Percentiles rank a stretch among this genome's conserved stretches.
Conservation (phyloP, 2,113 vertebrate genomes). For the Junco hyemalis region DNA sequence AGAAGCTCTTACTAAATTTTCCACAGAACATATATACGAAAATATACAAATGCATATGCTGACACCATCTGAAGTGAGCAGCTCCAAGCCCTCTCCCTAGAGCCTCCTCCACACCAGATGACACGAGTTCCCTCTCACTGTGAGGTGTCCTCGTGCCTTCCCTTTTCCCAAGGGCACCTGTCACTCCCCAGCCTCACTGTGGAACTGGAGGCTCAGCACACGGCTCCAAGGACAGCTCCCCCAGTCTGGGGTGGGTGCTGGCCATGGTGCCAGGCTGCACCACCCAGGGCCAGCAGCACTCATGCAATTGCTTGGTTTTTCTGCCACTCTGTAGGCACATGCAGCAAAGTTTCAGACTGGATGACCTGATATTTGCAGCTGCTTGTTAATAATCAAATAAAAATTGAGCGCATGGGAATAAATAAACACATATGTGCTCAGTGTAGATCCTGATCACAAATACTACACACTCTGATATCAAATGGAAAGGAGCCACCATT, state of each 20-base stretch:
- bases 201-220: accelerated
- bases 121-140: background rate
- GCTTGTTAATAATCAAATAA: background rate
- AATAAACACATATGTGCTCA: background rate
- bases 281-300: background rate
- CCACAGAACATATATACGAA: background rate
- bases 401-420: background rate
- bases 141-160: accelerated
- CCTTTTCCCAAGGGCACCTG: background rate
- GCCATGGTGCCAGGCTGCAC: accelerated
- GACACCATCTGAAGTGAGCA: background rate
- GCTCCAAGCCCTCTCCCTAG: background rate
- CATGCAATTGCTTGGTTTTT: background rate
- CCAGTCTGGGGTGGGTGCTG: background rate
- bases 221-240: accelerated
- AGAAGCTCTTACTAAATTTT: background rate
- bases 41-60: background rate
- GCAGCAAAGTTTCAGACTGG: background rate
- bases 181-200: accelerated
- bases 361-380: background rate
- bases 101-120: background rate
- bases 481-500: background rate
- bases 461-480: background rate
- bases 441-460: background rate
- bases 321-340: background rate